Evolutionary conservation across 2,888 invertebrate species (phyloP).

Genomic region (Apodemia mormo): DNA sequence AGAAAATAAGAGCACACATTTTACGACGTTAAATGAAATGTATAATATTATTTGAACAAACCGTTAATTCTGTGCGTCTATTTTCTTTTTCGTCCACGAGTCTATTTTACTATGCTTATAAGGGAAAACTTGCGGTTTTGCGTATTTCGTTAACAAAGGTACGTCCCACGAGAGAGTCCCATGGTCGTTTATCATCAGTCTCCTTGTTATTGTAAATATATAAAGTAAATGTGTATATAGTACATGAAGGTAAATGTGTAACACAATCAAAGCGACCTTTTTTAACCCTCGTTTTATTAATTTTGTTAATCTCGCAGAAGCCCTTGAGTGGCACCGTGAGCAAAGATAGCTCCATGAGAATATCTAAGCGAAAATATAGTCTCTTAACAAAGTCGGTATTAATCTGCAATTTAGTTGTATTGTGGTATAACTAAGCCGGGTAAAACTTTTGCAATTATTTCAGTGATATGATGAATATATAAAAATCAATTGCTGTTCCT

Average conservation of each 20-base stretch:
- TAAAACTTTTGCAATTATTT: too few relatives aligned
- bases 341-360: background rate
- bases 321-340: background rate
- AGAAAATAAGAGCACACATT: too few relatives aligned
- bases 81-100: too few relatives aligned
- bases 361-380: background rate
- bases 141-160: conserved; percentile 1
- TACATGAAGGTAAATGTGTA: background rate
- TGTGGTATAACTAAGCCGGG: background rate
- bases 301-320: background rate
- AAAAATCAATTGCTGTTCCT: too few relatives aligned
- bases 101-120: too few relatives aligned
- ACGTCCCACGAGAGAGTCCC: background rate
- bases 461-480: too few relatives aligned
- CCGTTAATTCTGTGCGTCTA: too few relatives aligned
- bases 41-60: too few relatives aligned
- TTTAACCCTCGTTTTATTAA: background rate
- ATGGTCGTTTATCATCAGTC: background rate
- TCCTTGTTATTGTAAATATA: background rate
- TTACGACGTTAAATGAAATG: too few relatives aligned
- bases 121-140: background rate
- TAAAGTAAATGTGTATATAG: background rate
- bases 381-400: background rate
- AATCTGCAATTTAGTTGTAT: background rate
- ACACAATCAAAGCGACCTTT: background rate